A percentile compares a stretch with the other conserved stretches of the same genome.
phyloP scores from a whole-genome alignment of 2,888 invertebrate species.

The Synanthedon andrenaeformis region DNA sequence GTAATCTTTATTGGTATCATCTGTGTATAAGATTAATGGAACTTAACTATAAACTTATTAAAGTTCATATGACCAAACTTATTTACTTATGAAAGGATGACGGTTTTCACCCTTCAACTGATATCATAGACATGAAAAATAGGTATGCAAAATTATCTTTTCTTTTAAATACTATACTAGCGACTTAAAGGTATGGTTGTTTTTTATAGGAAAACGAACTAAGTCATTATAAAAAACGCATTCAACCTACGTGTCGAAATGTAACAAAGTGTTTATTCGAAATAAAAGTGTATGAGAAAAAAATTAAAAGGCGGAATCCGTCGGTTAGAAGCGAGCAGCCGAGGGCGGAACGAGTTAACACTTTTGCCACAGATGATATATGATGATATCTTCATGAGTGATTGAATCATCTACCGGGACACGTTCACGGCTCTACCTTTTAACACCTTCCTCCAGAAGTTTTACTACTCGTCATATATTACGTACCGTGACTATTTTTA shows the following conservation, averaged over 20 bases:
- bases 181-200: background rate
- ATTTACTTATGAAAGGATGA: slow-evolving; percentile 37
- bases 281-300: slow-evolving; percentile 38
- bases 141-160: slow-evolving; percentile 11
- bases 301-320: slow-evolving; percentile 34
- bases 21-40: slow-evolving; percentile 40
- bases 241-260: slow-evolving; percentile 22
- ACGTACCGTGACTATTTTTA: slow-evolving; percentile 60
- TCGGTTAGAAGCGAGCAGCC: slow-evolving; percentile 26
- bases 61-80: slow-evolving; percentile 40
- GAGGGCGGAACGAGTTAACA: slow-evolving; percentile 42
- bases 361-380: slow-evolving; percentile 64
- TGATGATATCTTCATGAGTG: slow-evolving; percentile 65
- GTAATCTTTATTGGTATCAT: slow-evolving; percentile 46
- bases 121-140: slow-evolving; percentile 40
- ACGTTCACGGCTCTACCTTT: slow-evolving; percentile 59
- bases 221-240: background rate
- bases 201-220: background rate
- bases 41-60: slow-evolving; percentile 30
- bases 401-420: slow-evolving; percentile 65
- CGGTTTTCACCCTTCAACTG: slow-evolving; percentile 46
- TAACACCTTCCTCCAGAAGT: slow-evolving; percentile 66
- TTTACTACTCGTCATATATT: slow-evolving; percentile 64
- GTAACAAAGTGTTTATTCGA: slow-evolving; percentile 36
- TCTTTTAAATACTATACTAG: slow-evolving; percentile 8